Conservation (phyloP, 2,888 invertebrate genomes). For the Hirtodrosophila trivittata region DNA sequence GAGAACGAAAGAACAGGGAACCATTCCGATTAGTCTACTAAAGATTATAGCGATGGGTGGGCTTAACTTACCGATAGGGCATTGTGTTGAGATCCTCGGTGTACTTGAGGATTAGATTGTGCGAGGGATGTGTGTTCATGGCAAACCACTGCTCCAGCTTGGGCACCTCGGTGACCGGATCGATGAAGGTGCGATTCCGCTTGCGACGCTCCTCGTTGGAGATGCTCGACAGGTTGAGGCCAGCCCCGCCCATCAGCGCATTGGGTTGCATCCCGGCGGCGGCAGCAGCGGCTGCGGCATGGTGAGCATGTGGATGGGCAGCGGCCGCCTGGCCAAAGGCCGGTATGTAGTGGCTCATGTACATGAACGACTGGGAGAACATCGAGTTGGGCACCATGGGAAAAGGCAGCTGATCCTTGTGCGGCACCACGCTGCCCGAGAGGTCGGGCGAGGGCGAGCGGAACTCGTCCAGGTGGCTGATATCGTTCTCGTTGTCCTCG, state of each 20-base stretch:
- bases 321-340: constrained; percentile 85
- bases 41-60: not conserved
- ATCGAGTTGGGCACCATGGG: constrained; percentile 94
- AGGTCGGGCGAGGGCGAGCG: constrained; percentile 82
- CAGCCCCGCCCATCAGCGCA: constrained; percentile 84
- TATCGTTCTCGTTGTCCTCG: constrained; percentile 83
- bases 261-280: constrained; percentile 79
- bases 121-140: constrained; percentile 99
- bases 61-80: constrained; percentile 88
- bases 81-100: constrained; percentile 98
- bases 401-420: constrained; percentile 88
- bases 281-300: constrained; percentile 84
- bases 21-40: not conserved
- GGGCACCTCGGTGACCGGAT: constrained; percentile 98
- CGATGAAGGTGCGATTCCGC: constrained; percentile 98
- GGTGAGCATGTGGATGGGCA: constrained; percentile 81
- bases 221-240: constrained; percentile 87
- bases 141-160: constrained; percentile 97
- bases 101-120: constrained; percentile 98
- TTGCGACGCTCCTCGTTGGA: constrained; percentile 95
- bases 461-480: constrained; percentile 83
- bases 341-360: constrained; percentile 94
- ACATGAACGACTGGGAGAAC: constrained; percentile 95
- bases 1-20: constrained; percentile 17
- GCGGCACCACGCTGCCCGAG: constrained; percentile 70